These are phyloP conservation scores for Pangasius djambal DNA, from an alignment of 2,797 vertebrate species.

Conservation along the genomic window DNA sequence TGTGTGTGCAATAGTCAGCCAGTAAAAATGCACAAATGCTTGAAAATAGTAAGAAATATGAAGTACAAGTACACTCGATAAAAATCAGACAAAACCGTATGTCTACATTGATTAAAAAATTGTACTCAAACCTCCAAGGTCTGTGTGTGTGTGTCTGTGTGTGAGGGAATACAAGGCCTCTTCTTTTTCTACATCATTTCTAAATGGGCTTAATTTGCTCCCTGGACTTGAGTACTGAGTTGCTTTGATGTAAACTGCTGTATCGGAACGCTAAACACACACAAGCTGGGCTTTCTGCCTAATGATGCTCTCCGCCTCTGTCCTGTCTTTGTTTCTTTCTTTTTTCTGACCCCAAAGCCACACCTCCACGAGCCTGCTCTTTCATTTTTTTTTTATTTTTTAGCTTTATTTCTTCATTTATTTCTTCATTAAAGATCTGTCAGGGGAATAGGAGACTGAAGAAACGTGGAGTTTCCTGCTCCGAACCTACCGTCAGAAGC, in stretches of 20 bases:
- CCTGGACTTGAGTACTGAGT: conserved; percentile 35
- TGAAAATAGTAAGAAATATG: not conserved
- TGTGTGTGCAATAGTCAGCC: not conserved
- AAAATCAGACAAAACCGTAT: conserved; percentile 24
- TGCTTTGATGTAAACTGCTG: conserved; percentile 55
- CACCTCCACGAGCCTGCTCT: not conserved
- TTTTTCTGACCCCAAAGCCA: conserved; percentile 16
- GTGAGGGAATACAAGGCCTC: conserved; percentile 14
- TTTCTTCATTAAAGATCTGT: conserved; percentile 31
- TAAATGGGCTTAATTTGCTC: conserved; percentile 49
- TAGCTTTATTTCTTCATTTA: not conserved
- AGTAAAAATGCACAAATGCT: not conserved
- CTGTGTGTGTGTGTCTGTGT: not conserved
- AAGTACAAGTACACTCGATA: not conserved
- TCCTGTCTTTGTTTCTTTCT: not conserved
- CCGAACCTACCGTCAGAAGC: conserved; percentile 31
- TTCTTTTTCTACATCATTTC: conserved; percentile 48
- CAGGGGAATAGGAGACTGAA: not conserved
- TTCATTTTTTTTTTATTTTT: conserved; percentile 33
- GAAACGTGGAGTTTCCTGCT: conserved; percentile 25
- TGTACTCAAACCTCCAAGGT: not conserved
- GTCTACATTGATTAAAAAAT: not conserved
- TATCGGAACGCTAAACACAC: conserved; percentile 30
- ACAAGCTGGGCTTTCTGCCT: conserved; percentile 39
- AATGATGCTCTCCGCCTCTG: conserved; percentile 43